These are phyloP conservation scores for Trimorus sp. DNA, from an alignment of 2,888 invertebrate genomes.

Conservation along the genomic window DNA sequence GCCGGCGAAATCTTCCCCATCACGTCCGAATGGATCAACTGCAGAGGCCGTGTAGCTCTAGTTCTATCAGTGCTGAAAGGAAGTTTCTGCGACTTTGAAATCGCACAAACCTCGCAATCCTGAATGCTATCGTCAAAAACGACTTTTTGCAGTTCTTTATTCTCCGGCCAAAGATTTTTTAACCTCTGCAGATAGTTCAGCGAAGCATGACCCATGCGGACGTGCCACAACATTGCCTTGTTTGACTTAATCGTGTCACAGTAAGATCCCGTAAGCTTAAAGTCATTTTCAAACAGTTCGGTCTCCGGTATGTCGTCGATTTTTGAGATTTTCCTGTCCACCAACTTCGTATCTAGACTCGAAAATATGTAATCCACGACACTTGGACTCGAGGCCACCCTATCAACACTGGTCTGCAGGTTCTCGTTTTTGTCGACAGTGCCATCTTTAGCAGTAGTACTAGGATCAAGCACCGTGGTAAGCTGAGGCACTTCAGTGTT, in stretches of 20 bases:
- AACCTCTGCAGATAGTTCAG: conserved; percentile 35
- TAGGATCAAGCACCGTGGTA: not conserved
- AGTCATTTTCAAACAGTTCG: conserved; percentile 26
- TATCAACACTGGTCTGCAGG: not conserved
- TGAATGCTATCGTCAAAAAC: conserved; percentile 42
- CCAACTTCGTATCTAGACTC: conserved; percentile 13
- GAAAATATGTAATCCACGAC: not conserved
- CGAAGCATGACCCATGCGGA: conserved; percentile 8
- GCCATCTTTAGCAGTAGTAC: not conserved
- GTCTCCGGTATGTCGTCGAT: conserved; percentile 30
- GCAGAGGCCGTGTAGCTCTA: conserved; percentile 58
- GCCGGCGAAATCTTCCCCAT: conserved; percentile 22
- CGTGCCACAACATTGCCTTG: conserved; percentile 58
- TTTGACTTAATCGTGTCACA: conserved; percentile 17
- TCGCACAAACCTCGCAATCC: conserved; percentile 67
- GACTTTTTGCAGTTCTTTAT: conserved; percentile 30
- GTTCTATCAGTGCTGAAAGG: conserved; percentile 56
- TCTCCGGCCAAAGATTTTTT: conserved; percentile 19
- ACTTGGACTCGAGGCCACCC: not conserved
- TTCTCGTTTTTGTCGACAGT: not conserved
- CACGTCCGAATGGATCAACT: conserved; percentile 32
- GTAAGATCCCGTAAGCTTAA: conserved; percentile 6
- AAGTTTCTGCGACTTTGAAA: conserved; percentile 67
- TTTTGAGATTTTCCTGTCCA: conserved; percentile 33
- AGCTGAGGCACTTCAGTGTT: not conserved